A percentile compares a stretch with the other conserved stretches of the same genome.
These are phyloP conservation scores for Cichladusa arquata DNA, from an alignment of 2,113 vertebrate species.

Conservation along the genomic window DNA sequence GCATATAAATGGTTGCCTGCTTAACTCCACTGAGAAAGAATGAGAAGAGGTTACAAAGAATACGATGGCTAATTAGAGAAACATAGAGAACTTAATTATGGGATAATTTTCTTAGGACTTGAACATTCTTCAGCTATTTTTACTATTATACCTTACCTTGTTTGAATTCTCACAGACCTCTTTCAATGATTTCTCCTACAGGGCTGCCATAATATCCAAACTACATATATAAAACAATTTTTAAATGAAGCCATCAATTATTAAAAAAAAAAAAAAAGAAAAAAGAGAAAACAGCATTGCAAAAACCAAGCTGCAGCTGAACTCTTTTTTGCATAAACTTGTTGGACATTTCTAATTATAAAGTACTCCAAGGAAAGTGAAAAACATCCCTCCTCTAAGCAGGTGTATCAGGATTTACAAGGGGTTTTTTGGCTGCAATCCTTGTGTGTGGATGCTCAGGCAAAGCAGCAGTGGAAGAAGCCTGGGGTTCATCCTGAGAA, in stretches of 20 bases:
- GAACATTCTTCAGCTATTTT: neutral
- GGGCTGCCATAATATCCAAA: neutral
- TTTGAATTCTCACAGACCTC: neutral
- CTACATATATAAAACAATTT: neutral
- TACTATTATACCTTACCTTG: rapidly evolving
- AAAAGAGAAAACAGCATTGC: neutral
- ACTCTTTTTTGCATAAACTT: neutral
- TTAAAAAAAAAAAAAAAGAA: neutral
- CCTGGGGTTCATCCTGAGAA: neutral
- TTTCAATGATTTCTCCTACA: neutral
- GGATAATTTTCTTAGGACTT: neutral
- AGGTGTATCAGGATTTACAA: neutral
- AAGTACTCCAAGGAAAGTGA: neutral
- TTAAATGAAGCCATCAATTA: neutral
- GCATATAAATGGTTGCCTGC: neutral
- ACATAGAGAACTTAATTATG: neutral
- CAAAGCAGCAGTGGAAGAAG: neutral
- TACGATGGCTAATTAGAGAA: neutral
- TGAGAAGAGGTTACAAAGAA: neutral
- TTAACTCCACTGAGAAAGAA: neutral
- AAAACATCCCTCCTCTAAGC: neutral
- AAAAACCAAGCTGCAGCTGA: neutral
- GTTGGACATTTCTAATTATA: neutral
- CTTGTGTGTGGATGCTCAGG: neutral
- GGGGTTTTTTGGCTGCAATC: neutral